Base-by-base conservation (phyloP, 2,797 vertebrate species). In the Gobio occitaniae region DNA sequence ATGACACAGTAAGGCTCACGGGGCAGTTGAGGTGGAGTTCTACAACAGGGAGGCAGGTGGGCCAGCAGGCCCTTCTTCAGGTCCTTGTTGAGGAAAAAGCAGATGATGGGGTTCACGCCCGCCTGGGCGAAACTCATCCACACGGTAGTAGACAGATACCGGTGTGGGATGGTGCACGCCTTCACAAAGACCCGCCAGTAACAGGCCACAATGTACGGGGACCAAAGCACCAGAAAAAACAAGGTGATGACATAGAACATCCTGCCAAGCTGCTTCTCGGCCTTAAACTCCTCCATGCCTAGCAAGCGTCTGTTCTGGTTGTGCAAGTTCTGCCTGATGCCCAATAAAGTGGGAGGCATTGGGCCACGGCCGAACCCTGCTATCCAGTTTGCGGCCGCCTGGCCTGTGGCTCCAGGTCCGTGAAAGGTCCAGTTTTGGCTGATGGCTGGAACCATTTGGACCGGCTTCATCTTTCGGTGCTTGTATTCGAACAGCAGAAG, bases 341-440 rank as follows among this genome's bases (percentile, higher is more conserved):
- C 97, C 93, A 97, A 92, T 91, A 97, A 93, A 89, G 97, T 97
- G 80, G 97, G 97, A 11, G 97, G 97, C 96, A 97, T 97, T 0
- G 97, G 97, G 82, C 97, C 97, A 75, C 97, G 94, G 88, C 97
- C 96, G 86, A 97, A 97, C 85, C 97, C 97, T 2, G 96, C 97
- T 82, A 97, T 97, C 97, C 97, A 97, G 93, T 97, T 97, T 89
- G 96, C 96, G 70, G 96, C 97, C 3, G 97, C 97, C 92, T 97
- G 97, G 85, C 97, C 97, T 0, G 97, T 97, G 85, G 97, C 97
- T 84, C 97, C 97, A 1, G 96, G 97, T 87, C 97, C 97, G 17
- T 97, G 97, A 91, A 97, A 97, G 91, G 97, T 97, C 96, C 97
- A 97, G 93, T 97, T 97, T 92, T 97, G 96, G 91, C 97, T 97